Conservation (phyloP, 1,140 invertebrate species). For the Brachionus rotundiformis region DNA sequence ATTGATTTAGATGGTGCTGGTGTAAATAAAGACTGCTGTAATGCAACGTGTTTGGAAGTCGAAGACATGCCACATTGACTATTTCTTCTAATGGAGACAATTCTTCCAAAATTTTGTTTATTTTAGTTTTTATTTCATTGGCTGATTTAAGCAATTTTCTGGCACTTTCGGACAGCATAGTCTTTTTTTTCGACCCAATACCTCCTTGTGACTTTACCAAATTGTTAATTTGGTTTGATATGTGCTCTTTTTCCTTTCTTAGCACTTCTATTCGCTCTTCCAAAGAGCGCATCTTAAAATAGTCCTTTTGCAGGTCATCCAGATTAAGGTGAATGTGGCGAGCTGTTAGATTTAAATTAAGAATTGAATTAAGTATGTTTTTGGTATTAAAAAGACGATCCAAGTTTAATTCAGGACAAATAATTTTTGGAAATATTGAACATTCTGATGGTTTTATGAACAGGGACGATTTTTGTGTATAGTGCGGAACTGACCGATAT, state of each 20-base stretch:
- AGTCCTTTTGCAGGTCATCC: slow-evolving; percentile 33
- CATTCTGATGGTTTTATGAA: slow-evolving; percentile 22
- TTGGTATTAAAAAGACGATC: slow-evolving; percentile 31
- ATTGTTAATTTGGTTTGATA: slow-evolving; percentile 27
- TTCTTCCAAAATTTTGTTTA: slow-evolving; percentile 9
- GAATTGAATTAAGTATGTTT: slow-evolving; percentile 12
- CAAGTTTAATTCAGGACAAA: slow-evolving; percentile 25
- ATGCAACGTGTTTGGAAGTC: slow-evolving; percentile 22
- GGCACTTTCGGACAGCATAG: not conserved
- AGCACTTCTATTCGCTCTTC: not conserved
- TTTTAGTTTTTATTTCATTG: slow-evolving; percentile 27
- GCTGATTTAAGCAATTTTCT: slow-evolving; percentile 36
- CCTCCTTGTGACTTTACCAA: slow-evolving; percentile 37
- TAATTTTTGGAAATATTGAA: slow-evolving; percentile 17
- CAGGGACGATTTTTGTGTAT: slow-evolving; percentile 37
- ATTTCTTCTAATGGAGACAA: slow-evolving; percentile 31
- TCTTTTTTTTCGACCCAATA: not conserved
- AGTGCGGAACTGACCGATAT: slow-evolving; percentile 29
- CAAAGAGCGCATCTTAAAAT: slow-evolving; percentile 22
- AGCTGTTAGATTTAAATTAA: slow-evolving; percentile 14
- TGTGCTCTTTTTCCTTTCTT: slow-evolving; percentile 6
- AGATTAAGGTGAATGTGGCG: slow-evolving; percentile 36
- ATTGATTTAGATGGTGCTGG: not conserved
- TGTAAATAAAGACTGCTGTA: slow-evolving; percentile 7
- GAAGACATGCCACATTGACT: slow-evolving; percentile 21